Percentiles rank a stretch among this genome's conserved stretches.
Conservation (phyloP, 2,113 vertebrate species). For the Platysternon megacephalum region DNA sequence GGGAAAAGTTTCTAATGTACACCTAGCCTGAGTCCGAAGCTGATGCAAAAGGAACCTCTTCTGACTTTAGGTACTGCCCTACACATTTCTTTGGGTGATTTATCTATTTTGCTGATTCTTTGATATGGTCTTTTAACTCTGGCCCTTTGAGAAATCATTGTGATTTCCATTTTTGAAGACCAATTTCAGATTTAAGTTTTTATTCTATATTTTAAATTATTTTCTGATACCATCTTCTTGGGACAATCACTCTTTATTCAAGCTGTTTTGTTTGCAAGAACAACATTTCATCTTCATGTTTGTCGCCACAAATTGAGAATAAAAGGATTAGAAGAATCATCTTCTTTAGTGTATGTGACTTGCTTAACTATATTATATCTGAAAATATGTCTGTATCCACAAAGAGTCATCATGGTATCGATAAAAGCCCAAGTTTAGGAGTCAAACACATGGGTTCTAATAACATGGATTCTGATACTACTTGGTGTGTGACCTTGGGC, state of each 20-base stretch:
- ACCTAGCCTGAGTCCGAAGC: neutral
- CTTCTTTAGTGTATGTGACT: neutral
- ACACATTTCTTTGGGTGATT: neutral
- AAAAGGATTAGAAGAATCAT: neutral
- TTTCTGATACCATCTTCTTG: neutral
- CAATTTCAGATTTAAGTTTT: neutral
- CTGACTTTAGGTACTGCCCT: neutral
- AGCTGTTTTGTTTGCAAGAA: neutral
- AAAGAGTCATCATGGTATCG: neutral
- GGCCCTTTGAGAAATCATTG: neutral
- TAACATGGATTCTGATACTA: neutral
- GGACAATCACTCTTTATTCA: neutral
- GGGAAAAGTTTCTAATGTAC: neutral
- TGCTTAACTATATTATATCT: neutral
- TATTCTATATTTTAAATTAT: neutral
- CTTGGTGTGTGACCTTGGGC: neutral
- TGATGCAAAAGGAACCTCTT: neutral
- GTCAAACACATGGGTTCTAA: neutral
- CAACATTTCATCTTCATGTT: neutral
- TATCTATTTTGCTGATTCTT: neutral
- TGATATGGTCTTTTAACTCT: neutral
- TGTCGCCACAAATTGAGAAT: neutral
- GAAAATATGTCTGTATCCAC: neutral
- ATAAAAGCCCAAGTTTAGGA: neutral
- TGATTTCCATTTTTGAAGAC: neutral